Base-by-base conservation (phyloP, 2,888 invertebrate genomes). In the Stegana nigrithorax region DNA sequence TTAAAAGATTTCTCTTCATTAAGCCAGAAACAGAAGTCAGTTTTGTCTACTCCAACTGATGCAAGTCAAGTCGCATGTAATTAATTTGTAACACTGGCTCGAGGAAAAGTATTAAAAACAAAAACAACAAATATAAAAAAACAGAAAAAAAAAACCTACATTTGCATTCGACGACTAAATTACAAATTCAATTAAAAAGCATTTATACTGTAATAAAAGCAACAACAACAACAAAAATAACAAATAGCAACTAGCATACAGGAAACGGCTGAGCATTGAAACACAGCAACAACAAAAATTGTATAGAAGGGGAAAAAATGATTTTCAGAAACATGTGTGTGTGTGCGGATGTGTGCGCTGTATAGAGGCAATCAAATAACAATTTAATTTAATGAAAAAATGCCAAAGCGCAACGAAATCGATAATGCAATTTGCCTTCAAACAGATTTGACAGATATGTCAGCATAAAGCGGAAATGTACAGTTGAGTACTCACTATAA, bases 101-200 rank as follows among this genome's bases (percentile, higher is more conserved):
- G n/a, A n/a, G n/a, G n/a, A n/a, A n/a, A n/a, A n/a, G n/a, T n/a
- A n/a, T n/a, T n/a, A n/a, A n/a, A n/a, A n/a, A n/a, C 8, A 6
- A 14, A 17, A 19, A 45, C 14, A 45, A 45, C 19, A 10, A 3
- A 17, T 44, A 2, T 19, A n/a, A 17, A 44, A 44, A 14, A 17
- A 5, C 12, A n/a, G 36, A 36, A 36, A 36, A n/a, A n/a, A 36
- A 36, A 36, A 36, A 36, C 23, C 19, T 23, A 23, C 44, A 17
- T 47, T 47, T 47, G 12, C 47, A 47, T 47, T 47, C 12, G 12
- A 10, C 25, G 14, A 23, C 12, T 10, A 47, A 47, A 47, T 23
- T 47, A 10, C 51, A 17, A 53, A 29, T 53, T 53, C 51, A 53
- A 53, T 53, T 29, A 27, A 51, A 51, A 29, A 27, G 10, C 51